Evolutionary conservation across 2,797 vertebrate species (phyloP), one percentile per base, ranked within the genome.

Genomic region (Perodicticus potto): DNA sequence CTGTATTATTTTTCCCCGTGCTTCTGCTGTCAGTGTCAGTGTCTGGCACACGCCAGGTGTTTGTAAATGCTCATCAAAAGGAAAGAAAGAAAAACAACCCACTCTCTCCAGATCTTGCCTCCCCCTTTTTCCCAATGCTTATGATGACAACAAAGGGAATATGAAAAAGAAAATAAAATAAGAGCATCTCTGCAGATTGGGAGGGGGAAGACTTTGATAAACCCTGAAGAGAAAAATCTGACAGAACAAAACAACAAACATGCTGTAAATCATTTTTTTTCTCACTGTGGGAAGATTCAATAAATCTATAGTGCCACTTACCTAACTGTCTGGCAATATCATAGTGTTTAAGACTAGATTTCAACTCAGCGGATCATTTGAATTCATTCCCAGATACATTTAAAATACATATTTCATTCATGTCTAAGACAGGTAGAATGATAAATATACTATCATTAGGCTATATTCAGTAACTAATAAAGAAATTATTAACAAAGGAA

Each of bases 401-500:
- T 86, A 85, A 22, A 93, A 86, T 32, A 55, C n/a, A 7, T 92
- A 55, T 97, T 97, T 94, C 53, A 13, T 73, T 95, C 53, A 9
- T 81, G 29, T 69, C 13, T 59, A 59, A 96, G 61, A 17, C 3
- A 43, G 86, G 73, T 94, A 63, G 49, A 77, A 90, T 97, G 69
- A 92, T 91, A 84, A 88, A 96, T 95, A 92, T 25, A 13, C 2
- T 89, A 70, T 96, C 57, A 40, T 53, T 89, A 93, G 96, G 32
- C 59, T 97, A 91, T 13, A 57, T 63, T 96, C 91, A n/a, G 7
- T 92, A 97, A 94, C 86, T 97, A 74, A 86, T 63, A 87, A 93
- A 78, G n/a, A 76, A 92, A 89, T 97, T 96, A 96, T 97, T 93
- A 91, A 94, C 78, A 89, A 94, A 83, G 20, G 59, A 59, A 97